Conservation (phyloP, 2,888 invertebrate genomes). For the Rhagonycha lutea region DNA sequence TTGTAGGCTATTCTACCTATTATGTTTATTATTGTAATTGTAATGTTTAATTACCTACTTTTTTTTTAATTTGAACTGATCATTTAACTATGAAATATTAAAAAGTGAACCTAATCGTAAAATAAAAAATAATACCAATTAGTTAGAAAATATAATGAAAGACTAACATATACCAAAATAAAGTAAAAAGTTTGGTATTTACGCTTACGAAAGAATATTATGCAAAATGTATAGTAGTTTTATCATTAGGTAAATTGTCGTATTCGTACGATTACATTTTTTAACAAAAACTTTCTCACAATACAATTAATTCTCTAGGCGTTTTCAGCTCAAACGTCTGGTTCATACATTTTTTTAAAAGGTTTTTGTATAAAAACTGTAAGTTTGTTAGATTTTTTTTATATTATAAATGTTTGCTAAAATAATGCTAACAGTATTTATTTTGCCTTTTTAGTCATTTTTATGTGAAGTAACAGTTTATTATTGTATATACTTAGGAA, state of each 20-base stretch:
- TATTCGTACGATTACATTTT: conserved; percentile 25
- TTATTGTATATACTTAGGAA: conserved; percentile 29
- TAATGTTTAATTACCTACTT: conserved; percentile 5
- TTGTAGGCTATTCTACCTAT: conserved; percentile 11
- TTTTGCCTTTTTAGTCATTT: conserved; percentile 27
- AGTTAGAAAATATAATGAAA: conserved; percentile 25
- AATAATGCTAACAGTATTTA: conserved; percentile 30
- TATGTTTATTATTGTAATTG: conserved; percentile 8
- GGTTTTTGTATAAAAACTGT: conserved; percentile 29
- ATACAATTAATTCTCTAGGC: conserved; percentile 6
- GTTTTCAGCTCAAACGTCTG: conserved; percentile 11
- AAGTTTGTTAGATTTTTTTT: conserved; percentile 27
- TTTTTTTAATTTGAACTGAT: conserved; percentile 18
- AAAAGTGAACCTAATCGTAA: conserved; percentile 18
- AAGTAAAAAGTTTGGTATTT: conserved; percentile 21
- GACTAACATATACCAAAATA: conserved; percentile 28
- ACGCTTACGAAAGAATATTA: conserved; percentile 25
- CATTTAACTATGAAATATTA: conserved; percentile 12
- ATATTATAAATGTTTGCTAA: conserved; percentile 19
- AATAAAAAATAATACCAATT: conserved; percentile 21
- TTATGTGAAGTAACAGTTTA: conserved; percentile 22
- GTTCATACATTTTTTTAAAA: conserved; percentile 11
- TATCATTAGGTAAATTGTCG: conserved; percentile 19
- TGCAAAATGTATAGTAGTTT: conserved; percentile 26
- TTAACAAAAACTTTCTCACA: conserved; percentile 20